Evolutionary conservation across 2,113 vertebrate genomes (phyloP).

Genomic region (Pituophis catenifer): DNA sequence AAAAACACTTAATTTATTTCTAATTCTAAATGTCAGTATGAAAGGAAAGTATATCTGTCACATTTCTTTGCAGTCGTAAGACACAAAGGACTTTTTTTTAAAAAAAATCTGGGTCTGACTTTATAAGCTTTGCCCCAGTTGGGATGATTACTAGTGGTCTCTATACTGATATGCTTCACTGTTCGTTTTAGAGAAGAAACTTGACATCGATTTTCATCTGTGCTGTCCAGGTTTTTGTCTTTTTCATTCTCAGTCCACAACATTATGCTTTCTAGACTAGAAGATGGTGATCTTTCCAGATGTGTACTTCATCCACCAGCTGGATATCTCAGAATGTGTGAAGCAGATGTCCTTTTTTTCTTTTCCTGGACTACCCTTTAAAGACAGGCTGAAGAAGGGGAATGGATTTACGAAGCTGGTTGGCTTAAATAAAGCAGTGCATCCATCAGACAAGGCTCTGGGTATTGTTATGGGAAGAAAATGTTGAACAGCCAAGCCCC

Average conservation of each 20-base stretch:
- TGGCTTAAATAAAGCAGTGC: conserved; percentile 45
- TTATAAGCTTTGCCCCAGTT: background rate
- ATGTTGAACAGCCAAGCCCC: conserved; percentile 45
- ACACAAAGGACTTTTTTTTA: background rate
- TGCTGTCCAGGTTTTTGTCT: background rate
- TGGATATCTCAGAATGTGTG: conserved; percentile 49
- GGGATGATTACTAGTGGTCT: conserved; percentile 2
- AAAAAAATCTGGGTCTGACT: background rate
- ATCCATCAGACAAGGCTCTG: conserved; percentile 50
- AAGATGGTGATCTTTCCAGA: conserved; percentile 49
- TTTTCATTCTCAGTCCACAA: conserved; percentile 3
- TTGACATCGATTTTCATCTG: conserved; percentile 37
- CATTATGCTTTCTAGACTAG: conserved; percentile 8
- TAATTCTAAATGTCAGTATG: background rate
- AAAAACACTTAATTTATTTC: background rate
- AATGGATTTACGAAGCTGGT: conserved; percentile 24
- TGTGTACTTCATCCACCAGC: conserved; percentile 24
- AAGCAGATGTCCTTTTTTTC: conserved; percentile 48
- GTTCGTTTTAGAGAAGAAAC: conserved; percentile 35
- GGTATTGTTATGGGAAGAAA: conserved; percentile 55
- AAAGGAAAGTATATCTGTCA: background rate
- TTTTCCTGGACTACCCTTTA: background rate
- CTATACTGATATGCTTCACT: background rate
- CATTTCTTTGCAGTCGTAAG: background rate
- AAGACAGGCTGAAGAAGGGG: background rate